Base-by-base conservation (phyloP, 2,797 vertebrate species). In the Ctenosaura bakeri region DNA sequence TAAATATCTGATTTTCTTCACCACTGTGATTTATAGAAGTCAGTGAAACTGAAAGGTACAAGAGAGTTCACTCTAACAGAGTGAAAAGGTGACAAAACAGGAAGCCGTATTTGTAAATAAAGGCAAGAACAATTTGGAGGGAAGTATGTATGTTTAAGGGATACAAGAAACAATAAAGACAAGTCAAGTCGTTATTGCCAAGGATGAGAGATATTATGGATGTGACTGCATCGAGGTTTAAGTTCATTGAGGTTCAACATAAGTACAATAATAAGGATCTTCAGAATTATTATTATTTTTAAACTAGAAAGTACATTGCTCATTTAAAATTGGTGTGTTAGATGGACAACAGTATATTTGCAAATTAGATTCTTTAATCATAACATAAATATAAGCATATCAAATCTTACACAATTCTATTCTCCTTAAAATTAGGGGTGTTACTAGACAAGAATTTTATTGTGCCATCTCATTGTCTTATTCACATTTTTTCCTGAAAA, bases 111-210 rank as follows among this genome's bases (percentile, higher is more conserved):
- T 74, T 86, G 64, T 0, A 50, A 85, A 88, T 12, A 88, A 0
- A 2, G 1, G 1, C 3, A 92, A 91, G 91, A 90, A 62, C 5
- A 79, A 90, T 1, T 4, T 87, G 22, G 64, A 2, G 79, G 29
- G 71, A 93, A 82, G 50, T 52, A 62, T 24, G 85, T 42, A 90
- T 69, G 16, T n/a, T 0, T 0, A 0, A 12, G n/a, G 62, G 5
- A 62, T 9, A 92, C 86, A 1, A 69, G 26, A 32, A 56, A 85
- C 0, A 86, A 92, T 89, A 35, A 3, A 0, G 89, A 89, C 22
- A 20, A 62, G 59, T 62, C 20, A 22, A 62, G 18, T 62, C 18
- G 5, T 3, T 62, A 62, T 20, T 69, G 66, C 46, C 13, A 18
- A 89, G 42, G 26, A 82, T 73, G 59, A 90, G 2, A 5, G 4